Evolutionary conservation across 2,888 invertebrate species (phyloP).

Genomic region (Odiellus spinosus): DNA sequence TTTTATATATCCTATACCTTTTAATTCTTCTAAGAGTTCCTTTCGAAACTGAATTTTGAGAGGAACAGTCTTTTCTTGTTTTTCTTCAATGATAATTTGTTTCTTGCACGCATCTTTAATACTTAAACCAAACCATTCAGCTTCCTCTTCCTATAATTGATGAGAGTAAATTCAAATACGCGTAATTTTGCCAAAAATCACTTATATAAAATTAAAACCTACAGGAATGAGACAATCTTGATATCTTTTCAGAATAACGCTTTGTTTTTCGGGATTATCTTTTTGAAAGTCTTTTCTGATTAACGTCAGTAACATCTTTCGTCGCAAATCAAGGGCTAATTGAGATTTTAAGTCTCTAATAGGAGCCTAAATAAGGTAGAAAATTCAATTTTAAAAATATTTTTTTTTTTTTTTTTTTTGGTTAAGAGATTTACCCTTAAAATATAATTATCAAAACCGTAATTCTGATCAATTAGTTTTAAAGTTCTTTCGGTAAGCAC

Average conservation of each 20-base stretch:
- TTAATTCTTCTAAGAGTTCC: no score
- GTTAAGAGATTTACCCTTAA: conserved; percentile 48
- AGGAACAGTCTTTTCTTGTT: no score
- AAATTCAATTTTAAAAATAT: conserved; percentile 3
- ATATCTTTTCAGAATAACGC: conserved; percentile 58
- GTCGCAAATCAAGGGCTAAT: conserved; percentile 68
- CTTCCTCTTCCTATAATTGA: no score
- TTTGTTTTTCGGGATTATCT: conserved; percentile 46
- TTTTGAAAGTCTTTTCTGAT: conserved; percentile 41
- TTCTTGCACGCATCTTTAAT: no score
- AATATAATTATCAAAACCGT: conserved; percentile 89
- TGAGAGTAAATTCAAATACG: no score
- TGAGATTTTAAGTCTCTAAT: conserved; percentile 79
- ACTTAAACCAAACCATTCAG: no score
- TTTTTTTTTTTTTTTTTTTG: neutral
- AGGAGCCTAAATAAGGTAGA: conserved; percentile 46
- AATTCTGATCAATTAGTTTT: conserved; percentile 65
- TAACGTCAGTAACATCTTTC: conserved; percentile 55
- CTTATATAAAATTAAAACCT: conserved; percentile 26
- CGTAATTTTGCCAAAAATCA: no score
- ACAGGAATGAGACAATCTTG: conserved; percentile 64
- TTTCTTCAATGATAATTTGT: no score
- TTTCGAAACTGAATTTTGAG: no score
- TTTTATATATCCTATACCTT: no score
- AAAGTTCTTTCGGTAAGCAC: conserved; percentile 70